Evolutionary conservation across 2,797 vertebrate species (phyloP).

Genomic region (Saxicola maurus): DNA sequence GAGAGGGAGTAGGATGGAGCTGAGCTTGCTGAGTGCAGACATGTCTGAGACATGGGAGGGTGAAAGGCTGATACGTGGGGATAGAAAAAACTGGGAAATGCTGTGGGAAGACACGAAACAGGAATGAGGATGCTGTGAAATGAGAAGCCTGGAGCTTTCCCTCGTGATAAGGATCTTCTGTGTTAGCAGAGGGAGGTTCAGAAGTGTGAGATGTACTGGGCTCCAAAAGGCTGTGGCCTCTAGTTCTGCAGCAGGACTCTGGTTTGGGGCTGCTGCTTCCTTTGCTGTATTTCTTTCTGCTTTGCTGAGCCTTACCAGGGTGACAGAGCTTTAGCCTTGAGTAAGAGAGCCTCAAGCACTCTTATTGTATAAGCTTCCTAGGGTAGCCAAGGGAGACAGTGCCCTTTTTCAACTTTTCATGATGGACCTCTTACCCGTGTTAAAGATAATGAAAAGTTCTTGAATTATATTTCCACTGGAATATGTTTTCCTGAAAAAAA

Average conservation of each 20-base stretch:
- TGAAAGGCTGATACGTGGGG: background rate
- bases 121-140: background rate
- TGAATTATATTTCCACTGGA: slow-evolving; percentile 1
- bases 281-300: background rate
- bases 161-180: background rate
- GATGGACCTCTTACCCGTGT: background rate
- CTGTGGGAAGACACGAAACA: background rate
- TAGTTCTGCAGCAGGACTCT: background rate
- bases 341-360: background rate
- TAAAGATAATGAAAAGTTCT: slow-evolving; percentile 23
- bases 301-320: background rate
- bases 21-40: background rate
- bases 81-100: background rate
- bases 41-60: fast-evolving
- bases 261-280: background rate
- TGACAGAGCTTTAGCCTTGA: background rate
- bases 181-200: background rate
- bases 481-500: background rate
- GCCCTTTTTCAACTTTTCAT: background rate
- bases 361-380: background rate
- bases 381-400: background rate
- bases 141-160: background rate
- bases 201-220: background rate
- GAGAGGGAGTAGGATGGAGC: background rate
- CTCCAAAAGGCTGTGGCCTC: background rate